A percentile compares a stretch with the other conserved stretches of the same genome.
These are phyloP conservation scores for Phallusia fumigata DNA, from an alignment of 23 tunicate genomes.

Conservation along the genomic window DNA sequence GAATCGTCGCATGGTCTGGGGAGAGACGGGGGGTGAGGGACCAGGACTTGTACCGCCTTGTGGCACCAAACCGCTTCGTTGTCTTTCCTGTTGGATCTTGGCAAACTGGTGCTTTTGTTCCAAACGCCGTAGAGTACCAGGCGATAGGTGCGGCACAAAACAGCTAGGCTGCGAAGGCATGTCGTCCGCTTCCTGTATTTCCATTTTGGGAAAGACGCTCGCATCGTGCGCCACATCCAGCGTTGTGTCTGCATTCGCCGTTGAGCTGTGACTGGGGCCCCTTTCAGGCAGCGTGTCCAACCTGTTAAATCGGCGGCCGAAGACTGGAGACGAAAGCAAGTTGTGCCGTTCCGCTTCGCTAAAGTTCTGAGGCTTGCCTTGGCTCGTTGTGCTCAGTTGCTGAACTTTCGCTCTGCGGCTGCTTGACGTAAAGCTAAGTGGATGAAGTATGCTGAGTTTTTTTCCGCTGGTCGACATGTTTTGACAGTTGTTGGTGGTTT, in stretches of 20 bases:
- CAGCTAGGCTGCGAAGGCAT: conserved; percentile 1
- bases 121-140: conserved; percentile 69
- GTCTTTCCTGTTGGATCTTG: conserved; percentile 53
- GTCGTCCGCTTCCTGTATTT: conserved; percentile 10
- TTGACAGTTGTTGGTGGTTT: not conserved
- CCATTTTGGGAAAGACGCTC: conserved; percentile 1
- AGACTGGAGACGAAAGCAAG: conserved; percentile 19
- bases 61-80: conserved; percentile 30
- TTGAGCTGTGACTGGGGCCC: not conserved
- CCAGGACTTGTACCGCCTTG: conserved; percentile 48
- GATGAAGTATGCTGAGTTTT: not conserved
- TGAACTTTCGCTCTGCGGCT: not conserved
- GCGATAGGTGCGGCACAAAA: conserved; percentile 58
- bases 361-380: not conserved
- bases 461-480: not conserved
- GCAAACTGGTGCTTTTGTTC: conserved; percentile 79
- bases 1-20: conserved; percentile 49
- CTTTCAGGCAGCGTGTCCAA: conserved; percentile 16
- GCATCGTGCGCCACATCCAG: not conserved
- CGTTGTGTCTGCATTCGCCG: not conserved
- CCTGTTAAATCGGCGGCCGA: conserved; percentile 14
- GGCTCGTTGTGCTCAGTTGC: not conserved
- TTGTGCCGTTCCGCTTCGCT: conserved; percentile 14
- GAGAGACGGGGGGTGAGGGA: conserved; percentile 70
- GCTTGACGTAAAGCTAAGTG: not conserved